Conservation (phyloP, 2,113 vertebrate genomes). For the Chrysochloris asiatica region DNA sequence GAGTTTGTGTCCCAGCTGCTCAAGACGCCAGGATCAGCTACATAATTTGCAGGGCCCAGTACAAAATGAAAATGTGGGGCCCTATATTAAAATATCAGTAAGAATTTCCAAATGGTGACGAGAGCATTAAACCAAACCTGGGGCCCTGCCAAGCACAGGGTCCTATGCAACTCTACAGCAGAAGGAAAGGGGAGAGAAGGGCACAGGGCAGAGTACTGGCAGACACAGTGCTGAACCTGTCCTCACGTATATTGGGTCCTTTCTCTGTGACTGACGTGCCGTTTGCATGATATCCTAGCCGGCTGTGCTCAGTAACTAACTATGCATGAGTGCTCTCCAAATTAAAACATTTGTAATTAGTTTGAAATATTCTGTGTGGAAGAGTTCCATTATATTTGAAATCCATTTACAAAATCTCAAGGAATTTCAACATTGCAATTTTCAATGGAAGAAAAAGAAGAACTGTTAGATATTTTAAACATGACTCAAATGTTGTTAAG, state of each 20-base stretch:
- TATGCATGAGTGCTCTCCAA: not conserved
- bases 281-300: not conserved
- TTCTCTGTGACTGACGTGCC: not conserved
- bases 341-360: not conserved
- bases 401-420: not conserved
- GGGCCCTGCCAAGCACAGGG: not conserved
- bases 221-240: not conserved
- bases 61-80: not conserved
- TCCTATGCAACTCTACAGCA: not conserved
- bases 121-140: not conserved
- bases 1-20: not conserved
- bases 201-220: no score
- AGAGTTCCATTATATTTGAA: slow-evolving; percentile 8
- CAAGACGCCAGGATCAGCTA: not conserved
- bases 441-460: slow-evolving; percentile 16
- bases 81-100: no score
- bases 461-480: no score
- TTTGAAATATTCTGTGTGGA: not conserved
- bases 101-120: not conserved
- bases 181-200: not conserved
- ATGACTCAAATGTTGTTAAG: not conserved
- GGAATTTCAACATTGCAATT: not conserved
- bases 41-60: not conserved
- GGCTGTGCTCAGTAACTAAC: not conserved
- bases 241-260: not conserved